Evolutionary conservation across 2,888 invertebrate species (phyloP), one percentile per base, ranked within the genome.

Genomic region (Cactoblastis cactorum): DNA sequence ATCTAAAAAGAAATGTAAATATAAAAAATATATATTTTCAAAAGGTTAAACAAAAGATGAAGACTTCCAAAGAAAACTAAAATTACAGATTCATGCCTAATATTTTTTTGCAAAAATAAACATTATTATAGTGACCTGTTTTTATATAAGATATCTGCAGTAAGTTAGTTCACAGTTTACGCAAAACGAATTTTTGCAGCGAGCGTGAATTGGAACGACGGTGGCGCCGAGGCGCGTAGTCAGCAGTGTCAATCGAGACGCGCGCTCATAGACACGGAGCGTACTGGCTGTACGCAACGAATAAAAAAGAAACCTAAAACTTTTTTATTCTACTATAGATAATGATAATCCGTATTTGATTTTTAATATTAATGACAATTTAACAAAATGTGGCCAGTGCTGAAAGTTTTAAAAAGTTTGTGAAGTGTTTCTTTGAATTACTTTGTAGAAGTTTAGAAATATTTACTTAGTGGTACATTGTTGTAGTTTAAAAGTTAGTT

Each of bases 201-300:
- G 15, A 15, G 15, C 11, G 28, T 3, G 15, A 22, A 14, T 43
- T 43, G 43, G 17, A 43, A 15, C 28, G 28, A 15, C 28, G 28
- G n/a, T 28, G 2, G 43, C 15, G 28, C 43, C n/a, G n/a, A 28
- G 43, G 43, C 43, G 24, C 28, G 28, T 28, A 14, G 11, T 28
- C 43, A 43, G 28, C 43, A 43, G 43, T 43, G 43, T 43, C 43
- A 28, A 43, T 43, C 17, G n/a, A 43, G 43, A 17, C 43, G 43
- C 43, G 43, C 43, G 43, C 43, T 28, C 28, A 43, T 17, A 8
- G 8, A n/a, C 11, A 28, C 43, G 28, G 15, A 11, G 17, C 43
- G 28, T 9, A 11, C 43, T 43, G 28, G 43, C 43, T 28, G 28
- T 32, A 28, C 28, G 28, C 43, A 43, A 19, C 39, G 19, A 8